Conservation (phyloP, 2,797 vertebrate genomes). For the Helicolenus hilgendorfi region DNA sequence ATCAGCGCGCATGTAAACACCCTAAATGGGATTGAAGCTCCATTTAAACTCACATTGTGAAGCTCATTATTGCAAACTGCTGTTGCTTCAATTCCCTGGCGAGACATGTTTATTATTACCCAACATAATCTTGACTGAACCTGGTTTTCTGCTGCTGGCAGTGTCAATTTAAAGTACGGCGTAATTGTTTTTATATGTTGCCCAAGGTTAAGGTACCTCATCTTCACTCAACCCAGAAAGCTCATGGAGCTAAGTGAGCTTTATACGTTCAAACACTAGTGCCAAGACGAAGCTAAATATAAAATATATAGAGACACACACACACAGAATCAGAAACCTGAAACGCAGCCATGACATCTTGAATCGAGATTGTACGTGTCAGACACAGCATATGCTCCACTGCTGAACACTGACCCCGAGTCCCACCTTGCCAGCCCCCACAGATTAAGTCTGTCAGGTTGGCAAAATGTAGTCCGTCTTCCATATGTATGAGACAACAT, state of each 20-base stretch:
- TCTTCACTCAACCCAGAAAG: not conserved
- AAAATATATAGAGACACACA: not conserved
- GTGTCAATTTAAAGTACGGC: conserved; percentile 8
- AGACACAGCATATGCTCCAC: conserved; percentile 10
- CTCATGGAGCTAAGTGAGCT: not conserved
- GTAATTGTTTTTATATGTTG: conserved; percentile 13
- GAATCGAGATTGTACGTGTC: conserved; percentile 38
- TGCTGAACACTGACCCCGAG: conserved; percentile 31
- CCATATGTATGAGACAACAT: conserved; percentile 49
- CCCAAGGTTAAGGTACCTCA: not conserved
- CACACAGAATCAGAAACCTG: conserved; percentile 40
- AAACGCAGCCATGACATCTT: conserved; percentile 30
- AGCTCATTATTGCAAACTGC: conserved; percentile 11
- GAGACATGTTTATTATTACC: conserved; percentile 29
- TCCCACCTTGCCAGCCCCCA: conserved; percentile 3
- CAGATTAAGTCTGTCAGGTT: conserved; percentile 25
- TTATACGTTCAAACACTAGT: not conserved
- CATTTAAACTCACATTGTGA: conserved; percentile 2
- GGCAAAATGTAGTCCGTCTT: conserved; percentile 23
- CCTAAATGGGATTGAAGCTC: not conserved
- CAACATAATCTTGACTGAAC: conserved; percentile 18
- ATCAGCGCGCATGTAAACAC: not conserved
- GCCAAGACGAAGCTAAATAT: conserved; percentile 4
- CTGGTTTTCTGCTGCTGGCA: conserved; percentile 6
- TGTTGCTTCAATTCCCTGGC: conserved; percentile 1